phyloP scores from a whole-genome alignment of 1,140 invertebrate species.

The Pinna nobilis region DNA sequence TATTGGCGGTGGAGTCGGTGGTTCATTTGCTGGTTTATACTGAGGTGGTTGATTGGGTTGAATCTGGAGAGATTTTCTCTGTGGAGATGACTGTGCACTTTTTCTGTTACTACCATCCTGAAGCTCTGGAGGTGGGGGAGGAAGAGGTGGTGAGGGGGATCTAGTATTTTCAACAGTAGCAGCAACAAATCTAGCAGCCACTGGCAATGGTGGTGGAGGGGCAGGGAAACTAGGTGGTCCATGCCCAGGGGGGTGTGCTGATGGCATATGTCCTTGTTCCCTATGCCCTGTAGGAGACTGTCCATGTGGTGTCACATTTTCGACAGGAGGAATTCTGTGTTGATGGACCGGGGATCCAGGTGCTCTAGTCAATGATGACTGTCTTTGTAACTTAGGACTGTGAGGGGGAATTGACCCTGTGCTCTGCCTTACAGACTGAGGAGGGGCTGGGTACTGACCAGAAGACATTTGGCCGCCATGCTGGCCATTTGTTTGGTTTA shows the following conservation, averaged over 20 bases:
- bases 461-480: not conserved
- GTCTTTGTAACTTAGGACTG: not conserved
- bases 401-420: not conserved
- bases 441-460: not conserved
- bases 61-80: conserved; percentile 1
- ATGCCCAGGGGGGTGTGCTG: not conserved
- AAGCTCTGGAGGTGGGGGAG: conserved; percentile 25
- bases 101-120: not conserved
- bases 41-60: not conserved
- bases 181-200: conserved; percentile 23
- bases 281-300: not conserved
- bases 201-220: conserved; percentile 26
- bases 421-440: not conserved
- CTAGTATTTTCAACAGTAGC: conserved; percentile 17
- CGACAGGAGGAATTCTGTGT: not conserved
- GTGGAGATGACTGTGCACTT: not conserved
- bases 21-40: not conserved
- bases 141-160: conserved; percentile 35
- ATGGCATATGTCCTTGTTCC: not conserved
- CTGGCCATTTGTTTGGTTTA: not conserved
- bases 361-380: not conserved
- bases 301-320: not conserved
- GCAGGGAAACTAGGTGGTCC: conserved; percentile 41
- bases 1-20: conserved; percentile 40
- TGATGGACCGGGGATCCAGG: not conserved